phyloP scores from a whole-genome alignment of 2,797 vertebrate species.

The Gymnothorax reevesii region DNA sequence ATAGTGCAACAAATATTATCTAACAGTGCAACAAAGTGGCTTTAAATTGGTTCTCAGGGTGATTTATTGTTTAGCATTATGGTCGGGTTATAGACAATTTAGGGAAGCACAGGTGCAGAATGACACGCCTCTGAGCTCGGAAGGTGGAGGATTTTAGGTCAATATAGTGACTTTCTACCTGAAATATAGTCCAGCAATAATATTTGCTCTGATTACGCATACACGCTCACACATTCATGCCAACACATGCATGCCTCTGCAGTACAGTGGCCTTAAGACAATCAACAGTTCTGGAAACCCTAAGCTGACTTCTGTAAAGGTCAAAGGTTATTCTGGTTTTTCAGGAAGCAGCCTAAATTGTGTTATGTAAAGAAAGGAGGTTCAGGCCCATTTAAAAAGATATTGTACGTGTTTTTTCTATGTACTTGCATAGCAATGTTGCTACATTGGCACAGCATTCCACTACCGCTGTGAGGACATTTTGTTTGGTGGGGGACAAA shows the following conservation, averaged over 20 bases:
- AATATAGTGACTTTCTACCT: background rate
- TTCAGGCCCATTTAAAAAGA: background rate
- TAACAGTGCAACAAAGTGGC: constrained; percentile 27
- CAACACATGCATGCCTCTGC: background rate
- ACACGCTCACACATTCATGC: background rate
- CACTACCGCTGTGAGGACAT: background rate
- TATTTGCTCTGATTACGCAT: background rate
- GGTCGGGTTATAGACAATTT: background rate
- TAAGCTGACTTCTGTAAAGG: background rate
- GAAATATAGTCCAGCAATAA: background rate
- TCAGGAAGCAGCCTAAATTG: background rate
- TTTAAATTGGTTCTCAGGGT: constrained; percentile 19
- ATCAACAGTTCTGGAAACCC: background rate
- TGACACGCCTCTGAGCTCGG: constrained; percentile 1
- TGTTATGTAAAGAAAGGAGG: background rate
- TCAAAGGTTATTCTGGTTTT: background rate
- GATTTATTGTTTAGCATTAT: constrained; percentile 24
- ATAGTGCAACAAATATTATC: constrained; percentile 18
- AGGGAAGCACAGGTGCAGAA: constrained; percentile 21
- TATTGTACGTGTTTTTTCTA: too few species aligned
- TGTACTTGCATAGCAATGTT: too few species aligned
- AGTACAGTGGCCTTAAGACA: background rate
- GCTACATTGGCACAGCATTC: background rate
- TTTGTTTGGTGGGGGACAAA: background rate
- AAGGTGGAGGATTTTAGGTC: background rate